Evolutionary conservation across 2,113 vertebrate species (phyloP).

Genomic region (Oreochromis aureus): DNA sequence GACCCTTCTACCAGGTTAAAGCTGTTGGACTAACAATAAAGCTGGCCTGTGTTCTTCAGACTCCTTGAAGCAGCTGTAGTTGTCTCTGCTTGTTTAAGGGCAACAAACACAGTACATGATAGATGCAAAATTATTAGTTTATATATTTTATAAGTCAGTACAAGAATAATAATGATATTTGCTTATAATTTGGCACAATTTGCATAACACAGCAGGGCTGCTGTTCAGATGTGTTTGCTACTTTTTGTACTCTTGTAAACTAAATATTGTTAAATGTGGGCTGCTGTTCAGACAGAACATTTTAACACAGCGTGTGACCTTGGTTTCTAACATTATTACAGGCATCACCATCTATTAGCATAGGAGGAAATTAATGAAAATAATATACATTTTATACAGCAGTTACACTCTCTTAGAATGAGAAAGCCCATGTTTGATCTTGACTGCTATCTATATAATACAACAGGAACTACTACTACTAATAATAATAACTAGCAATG

Average conservation of each 20-base stretch:
- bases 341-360: neutral
- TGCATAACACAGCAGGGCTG: no score
- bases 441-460: neutral
- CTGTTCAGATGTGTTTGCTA: neutral
- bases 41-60: neutral
- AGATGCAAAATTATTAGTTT: neutral
- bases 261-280: neutral
- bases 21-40: neutral
- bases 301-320: neutral
- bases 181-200: neutral
- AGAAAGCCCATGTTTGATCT: neutral
- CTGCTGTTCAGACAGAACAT: neutral
- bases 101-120: neutral
- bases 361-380: neutral
- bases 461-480: fast-evolving
- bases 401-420: neutral
- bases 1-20: neutral
- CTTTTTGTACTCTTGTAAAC: neutral
- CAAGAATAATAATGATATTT: neutral
- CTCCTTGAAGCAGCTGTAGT: neutral
- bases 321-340: neutral
- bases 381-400: neutral
- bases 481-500: neutral
- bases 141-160: neutral
- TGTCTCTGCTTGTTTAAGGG: neutral